Evolutionary conservation across 1,140 invertebrate genomes (phyloP).

Genomic region (Drosophila takahashii): DNA sequence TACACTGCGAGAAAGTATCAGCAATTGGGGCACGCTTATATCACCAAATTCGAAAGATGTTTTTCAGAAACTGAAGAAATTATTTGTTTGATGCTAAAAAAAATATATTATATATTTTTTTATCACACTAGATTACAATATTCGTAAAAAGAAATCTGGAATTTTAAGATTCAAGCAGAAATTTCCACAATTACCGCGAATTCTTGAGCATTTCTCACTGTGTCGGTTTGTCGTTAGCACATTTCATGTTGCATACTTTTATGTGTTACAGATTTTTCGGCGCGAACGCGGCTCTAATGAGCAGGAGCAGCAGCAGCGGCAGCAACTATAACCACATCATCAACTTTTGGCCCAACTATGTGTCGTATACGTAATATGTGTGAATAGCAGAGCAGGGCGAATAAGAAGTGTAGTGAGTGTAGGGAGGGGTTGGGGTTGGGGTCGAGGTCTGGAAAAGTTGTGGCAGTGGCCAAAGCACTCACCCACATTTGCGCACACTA

Average conservation of each 20-base stretch:
- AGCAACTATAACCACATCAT: slow-evolving; percentile 55
- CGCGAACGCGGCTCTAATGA: slow-evolving; percentile 68
- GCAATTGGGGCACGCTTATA: not conserved
- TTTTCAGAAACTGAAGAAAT: too few relatives aligned
- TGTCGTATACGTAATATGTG: slow-evolving; percentile 72
- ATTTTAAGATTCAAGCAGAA: too few relatives aligned
- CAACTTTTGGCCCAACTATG: slow-evolving; percentile 70
- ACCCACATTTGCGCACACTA: slow-evolving; percentile 47
- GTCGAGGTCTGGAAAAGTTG: slow-evolving; percentile 13
- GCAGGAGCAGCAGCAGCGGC: slow-evolving; percentile 31
- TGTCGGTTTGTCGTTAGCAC: slow-evolving; percentile 60
- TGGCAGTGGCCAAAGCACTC: slow-evolving; percentile 38
- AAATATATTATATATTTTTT: too few relatives aligned
- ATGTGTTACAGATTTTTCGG: slow-evolving; percentile 68
- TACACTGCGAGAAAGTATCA: slow-evolving; percentile 17
- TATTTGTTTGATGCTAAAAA: too few relatives aligned
- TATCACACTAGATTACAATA: too few relatives aligned
- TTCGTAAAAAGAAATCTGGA: too few relatives aligned
- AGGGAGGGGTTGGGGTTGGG: not conserved
- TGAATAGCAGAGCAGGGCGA: slow-evolving; percentile 18
- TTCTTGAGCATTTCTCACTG: slow-evolving; percentile 16
- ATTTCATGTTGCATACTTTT: slow-evolving; percentile 74
- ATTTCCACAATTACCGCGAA: not conserved
- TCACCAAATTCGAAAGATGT: too few relatives aligned
- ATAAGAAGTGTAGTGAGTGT: not conserved